Base-by-base conservation (phyloP, 2,888 invertebrate species). In the Rhingia campestris region DNA sequence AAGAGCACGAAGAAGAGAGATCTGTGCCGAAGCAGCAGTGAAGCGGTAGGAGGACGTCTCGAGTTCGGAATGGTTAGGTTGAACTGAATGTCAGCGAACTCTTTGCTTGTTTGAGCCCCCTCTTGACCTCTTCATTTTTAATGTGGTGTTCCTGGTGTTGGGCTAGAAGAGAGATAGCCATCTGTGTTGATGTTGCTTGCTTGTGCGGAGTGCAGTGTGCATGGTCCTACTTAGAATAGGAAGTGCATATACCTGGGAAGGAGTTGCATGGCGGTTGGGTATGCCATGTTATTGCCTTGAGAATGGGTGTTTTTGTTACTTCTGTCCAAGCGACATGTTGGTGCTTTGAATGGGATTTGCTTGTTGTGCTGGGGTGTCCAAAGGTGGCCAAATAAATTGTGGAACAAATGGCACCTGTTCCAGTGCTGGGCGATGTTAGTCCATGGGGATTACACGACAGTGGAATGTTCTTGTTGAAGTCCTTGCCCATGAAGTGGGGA, bases 71-170 rank as follows among this genome's bases (percentile, higher is more conserved):
- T 53, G 33, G 53, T 9, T 10, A 74, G 69, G 69, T 22, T 82
- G 77, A 82, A 77, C 63, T 58, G 73, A 82, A 82, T 82, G 82
- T 77, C 82, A 82, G 77, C 72, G 77, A 77, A 77, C 63, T 72
- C 54, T 43, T 32, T 59, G 61, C 76, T 58, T 77, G 77, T 82
- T 77, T 22, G 69, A 64, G 22, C 63, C 77, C 77, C 77, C 77
- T 69, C 37, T 51, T 82, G 82, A 82, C 82, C 82, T 82, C 82
- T 82, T 82, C 77, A 82, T 82, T 77, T 77, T 82, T 67, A 82
- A 77, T 77, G 66, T 43, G 41, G 49, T 82, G 81, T 77, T 77
- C 35, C 72, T 76, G 76, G 70, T 81, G 81, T 82, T 67, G 72
- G 43, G 72, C 77, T 77, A 37, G 53, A 69, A 39, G 61, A 32